Evolutionary conservation across 2,113 vertebrate species (phyloP), one percentile per base, ranked within the genome.

Genomic region (Callospermophilus lateralis): DNA sequence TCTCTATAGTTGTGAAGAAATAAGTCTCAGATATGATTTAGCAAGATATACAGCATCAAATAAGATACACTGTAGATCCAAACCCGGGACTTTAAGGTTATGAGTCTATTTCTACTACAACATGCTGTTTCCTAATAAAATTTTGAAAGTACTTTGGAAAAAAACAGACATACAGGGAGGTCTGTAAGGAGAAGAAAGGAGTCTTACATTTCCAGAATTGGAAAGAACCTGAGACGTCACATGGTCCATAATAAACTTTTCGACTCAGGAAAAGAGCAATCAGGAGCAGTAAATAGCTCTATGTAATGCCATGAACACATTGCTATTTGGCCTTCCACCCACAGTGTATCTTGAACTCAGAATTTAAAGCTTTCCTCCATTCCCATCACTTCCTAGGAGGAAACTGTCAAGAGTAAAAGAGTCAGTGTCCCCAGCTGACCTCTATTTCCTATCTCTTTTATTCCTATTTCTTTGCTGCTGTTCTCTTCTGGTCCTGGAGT

Each of bases 231-330:
- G 48, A 86, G 45, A 65, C 32, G 22, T 90, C 84, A 84, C 9
- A 26, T 5, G 91, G 37, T 61, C 19, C 74, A 28, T 77, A 86
- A 93, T 72, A 95, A 95, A 94, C 34, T 80, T 91, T 96, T 86
- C 70, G 76, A 96, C 74, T 98, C 37, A 39, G 90, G 87, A 92
- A 92, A 96, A 91, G 76, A 86, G 95, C 65, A 84, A 94, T 95
- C 68, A 86, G 72, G 32, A 80, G 55, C 24, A 76, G 45, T 85
- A 58, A 87, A 93, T 12, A 55, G 76, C 84, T 84, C 32, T 34
- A 51, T 39, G 68, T 67, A 51, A 83, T 6, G 26, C 28, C 48
- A 55, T 48, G 26, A 73, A 53, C n/a, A 79, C 76, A 67, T 76
- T 65, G 70, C 76, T 22, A 19, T 81, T 63, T 34, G n/a, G 68